Evolutionary conservation across 2,888 invertebrate genomes (phyloP), one percentile per base, ranked within the genome.

Genomic region (Scaptodrosophila latifasciaeformis): DNA sequence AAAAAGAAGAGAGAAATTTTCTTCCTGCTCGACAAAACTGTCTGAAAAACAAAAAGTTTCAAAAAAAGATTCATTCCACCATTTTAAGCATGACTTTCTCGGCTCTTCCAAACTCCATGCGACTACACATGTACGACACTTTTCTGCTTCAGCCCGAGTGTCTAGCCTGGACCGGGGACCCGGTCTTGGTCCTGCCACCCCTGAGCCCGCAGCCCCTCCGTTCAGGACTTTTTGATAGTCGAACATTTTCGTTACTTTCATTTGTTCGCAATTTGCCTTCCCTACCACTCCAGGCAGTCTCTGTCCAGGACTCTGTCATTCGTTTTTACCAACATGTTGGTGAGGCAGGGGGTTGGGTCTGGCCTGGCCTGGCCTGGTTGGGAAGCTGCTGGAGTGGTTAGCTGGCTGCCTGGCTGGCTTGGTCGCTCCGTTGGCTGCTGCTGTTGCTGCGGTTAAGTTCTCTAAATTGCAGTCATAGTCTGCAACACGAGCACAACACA

Each of bases 261-360:
- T 72, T 72, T 72, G 75, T 72, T 72, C 78, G 63, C 72, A 75
- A 72, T 72, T 72, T 72, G 78, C 57, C 75, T 78, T n/a, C n/a
- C 61, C 68, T 72, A 75, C 65, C 76, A 21, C 78, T 78, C 76
- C 71, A 75, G 71, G 74, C 63, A 51, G 70, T 9, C 9, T 9
- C 27, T 27, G 27, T 9, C 9, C 27, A 5, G 27, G 2, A 9
- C 5, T 17, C 43, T 48, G 31, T 47, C 10, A 27, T 29, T n/a
- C n/a, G n/a, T n/a, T n/a, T n/a, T n/a, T n/a, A n/a, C n/a, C n/a
- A n/a, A n/a, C n/a, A n/a, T n/a, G n/a, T n/a, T n/a, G n/a, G n/a
- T n/a, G n/a, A n/a, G n/a, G n/a, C n/a, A n/a, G n/a, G n/a, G n/a
- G n/a, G n/a, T n/a, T n/a, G n/a, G n/a, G n/a, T n/a, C n/a, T n/a